These are phyloP conservation scores for Scatophagus argus DNA, from an alignment of 2,113 vertebrate genomes.

Conservation along the genomic window DNA sequence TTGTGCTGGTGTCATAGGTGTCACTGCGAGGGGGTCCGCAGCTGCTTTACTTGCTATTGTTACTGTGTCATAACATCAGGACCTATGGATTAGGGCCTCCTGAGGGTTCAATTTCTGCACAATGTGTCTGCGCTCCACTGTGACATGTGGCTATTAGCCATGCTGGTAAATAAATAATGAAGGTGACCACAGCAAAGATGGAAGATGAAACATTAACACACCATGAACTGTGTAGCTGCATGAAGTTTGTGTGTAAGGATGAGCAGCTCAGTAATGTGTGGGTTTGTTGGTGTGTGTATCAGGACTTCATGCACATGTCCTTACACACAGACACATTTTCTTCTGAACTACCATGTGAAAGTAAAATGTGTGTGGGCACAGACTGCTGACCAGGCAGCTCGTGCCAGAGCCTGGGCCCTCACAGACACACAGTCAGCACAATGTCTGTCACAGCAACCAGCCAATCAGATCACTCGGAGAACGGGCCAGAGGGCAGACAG, in stretches of 20 bases:
- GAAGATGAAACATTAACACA: constrained; percentile 31
- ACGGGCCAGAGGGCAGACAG: constrained; percentile 57
- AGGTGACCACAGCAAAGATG: constrained; percentile 29
- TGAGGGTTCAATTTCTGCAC: constrained; percentile 59
- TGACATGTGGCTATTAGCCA: constrained; percentile 69
- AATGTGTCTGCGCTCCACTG: constrained; percentile 42
- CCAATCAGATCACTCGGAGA: constrained; percentile 65
- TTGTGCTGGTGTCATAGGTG: constrained; percentile 69
- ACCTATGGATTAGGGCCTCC: constrained; percentile 69
- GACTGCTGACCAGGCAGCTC: constrained; percentile 80
- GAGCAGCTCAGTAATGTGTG: not conserved
- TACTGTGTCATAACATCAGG: constrained; percentile 57
- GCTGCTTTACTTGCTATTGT: constrained; percentile 68
- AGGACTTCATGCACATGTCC: not conserved
- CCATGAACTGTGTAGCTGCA: not conserved
- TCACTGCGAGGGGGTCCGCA: constrained; percentile 40
- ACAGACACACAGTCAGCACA: constrained; percentile 86
- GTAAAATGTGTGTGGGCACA: constrained; percentile 50
- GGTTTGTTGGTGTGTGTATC: not conserved
- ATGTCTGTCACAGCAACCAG: constrained; percentile 71
- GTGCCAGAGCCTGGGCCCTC: constrained; percentile 66
- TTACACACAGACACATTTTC: constrained; percentile 5
- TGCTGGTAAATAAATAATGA: constrained; percentile 70
- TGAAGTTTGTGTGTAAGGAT: not conserved
- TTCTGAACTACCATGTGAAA: constrained; percentile 3